phyloP scores from a whole-genome alignment of 1,140 invertebrate genomes.

The Magallana ariakensis region DNA sequence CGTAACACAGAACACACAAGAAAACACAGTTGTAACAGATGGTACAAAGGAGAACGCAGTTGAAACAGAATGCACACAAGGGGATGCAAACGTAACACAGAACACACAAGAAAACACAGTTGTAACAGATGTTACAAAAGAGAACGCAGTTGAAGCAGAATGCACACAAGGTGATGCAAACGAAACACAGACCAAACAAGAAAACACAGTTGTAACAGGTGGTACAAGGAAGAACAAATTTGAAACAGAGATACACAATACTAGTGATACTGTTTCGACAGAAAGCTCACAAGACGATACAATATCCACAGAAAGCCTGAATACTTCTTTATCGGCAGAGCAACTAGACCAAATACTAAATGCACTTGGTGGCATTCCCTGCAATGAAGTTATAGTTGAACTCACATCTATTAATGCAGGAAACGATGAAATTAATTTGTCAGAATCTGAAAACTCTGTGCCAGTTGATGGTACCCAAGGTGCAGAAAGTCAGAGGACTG shows the following conservation, averaged over 20 bases:
- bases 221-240: neutral
- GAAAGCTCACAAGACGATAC: no score
- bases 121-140: neutral
- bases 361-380: neutral
- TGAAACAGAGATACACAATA: no score
- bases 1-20: no score
- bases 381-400: neutral
- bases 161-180: neutral
- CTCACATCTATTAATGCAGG: constrained; percentile 5
- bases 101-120: neutral
- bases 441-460: neutral
- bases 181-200: neutral
- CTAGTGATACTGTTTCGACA: no score
- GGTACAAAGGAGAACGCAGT: neutral
- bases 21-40: neutral
- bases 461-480: neutral
- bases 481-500: neutral
- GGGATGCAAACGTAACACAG: neutral
- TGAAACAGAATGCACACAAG: neutral
- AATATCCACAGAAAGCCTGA: no score
- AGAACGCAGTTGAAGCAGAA: neutral
- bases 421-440: neutral
- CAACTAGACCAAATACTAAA: constrained; percentile 6
- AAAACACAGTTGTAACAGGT: neutral
- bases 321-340: neutral